Evolutionary conservation across 1,140 invertebrate species (phyloP), one percentile per base, ranked within the genome.

Genomic region (Cydia fagiglandana): DNA sequence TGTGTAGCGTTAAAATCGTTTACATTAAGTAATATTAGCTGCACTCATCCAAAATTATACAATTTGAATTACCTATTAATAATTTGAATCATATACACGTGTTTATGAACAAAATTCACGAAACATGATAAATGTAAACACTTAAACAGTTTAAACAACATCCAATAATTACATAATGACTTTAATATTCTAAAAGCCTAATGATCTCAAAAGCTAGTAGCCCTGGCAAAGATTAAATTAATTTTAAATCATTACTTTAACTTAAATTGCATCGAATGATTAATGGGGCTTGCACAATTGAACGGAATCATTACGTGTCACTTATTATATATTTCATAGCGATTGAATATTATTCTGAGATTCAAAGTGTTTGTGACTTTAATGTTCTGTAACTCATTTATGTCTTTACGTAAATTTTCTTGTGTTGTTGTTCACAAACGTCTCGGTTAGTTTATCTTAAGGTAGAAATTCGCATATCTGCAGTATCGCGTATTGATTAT

Each of bases 191-290:
- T 73, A 77, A 79, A 76, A 61, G 38, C 13, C 45, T 77, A 77
- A 80, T 68, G 64, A 68, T 68, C 64, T 64, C 4, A 30, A 34
- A 68, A n/a, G 30, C 28, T 28, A 68, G 64, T 28, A 68, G 64
- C 64, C 64, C 64, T 66, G 64, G 9, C n/a, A 17, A 17, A 56
- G 56, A 61, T 24, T 24, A 38, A 34, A 79, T 78, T 84, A 79
- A 84, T 70, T 38, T 70, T 41, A 70, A 70, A 70, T 80, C 78
- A 83, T 81, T 83, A 73, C 83, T 84, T 83, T 83, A 78, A 78
- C 79, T 80, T 80, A 78, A 83, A 80, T 83, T 78, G 80, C 82
- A 81, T 80, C 76, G 75, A 80, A 81, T 87, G 86, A 87, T 87
- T 87, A 84, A 87, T 83, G 84, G 83, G 79, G 53, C 30, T 70